Evolutionary conservation across 53 echinoderm and acorn worm genomes (phyloP), one percentile per base, ranked within the genome.

Genomic region (Holothuria scabra): DNA sequence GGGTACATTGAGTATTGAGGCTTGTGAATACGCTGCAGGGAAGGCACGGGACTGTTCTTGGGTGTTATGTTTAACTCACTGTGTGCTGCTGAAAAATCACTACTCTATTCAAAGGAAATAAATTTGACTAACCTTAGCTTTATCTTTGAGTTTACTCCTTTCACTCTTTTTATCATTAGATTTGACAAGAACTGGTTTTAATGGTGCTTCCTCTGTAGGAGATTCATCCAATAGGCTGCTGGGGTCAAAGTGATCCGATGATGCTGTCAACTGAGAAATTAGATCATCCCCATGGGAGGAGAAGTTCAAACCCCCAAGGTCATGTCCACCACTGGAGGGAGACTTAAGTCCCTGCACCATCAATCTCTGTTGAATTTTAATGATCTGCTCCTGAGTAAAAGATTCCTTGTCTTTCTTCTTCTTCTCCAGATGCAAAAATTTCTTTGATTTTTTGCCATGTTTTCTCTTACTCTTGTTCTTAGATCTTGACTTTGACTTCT

Each of bases 221-320:
- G 49, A 49, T 24, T 81, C 82, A 12, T 46, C 65, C 23, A 81
- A 63, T 33, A 81, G 48, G 29, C 63, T 63, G 37, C 34, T 63
- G 32, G 82, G 82, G 18, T 81, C 82, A 64, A 81, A 81, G 28
- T 81, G 62, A 1, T 48, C 82, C 4, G 82, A 81, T 12, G 82
- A 81, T 3, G 90, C 85, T 1, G 90, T 89, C 85, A 89, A 72
- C 70, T 89, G 90, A 4, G 82, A 89, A 81, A 89, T 89, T 16
- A 89, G 81, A 29, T 89, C 90, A 22, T 89, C 90, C 5, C 85
- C 90, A 25, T 85, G 90, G 10, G 85, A 85, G n/a, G 90, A 89
- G 52, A 81, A 81, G 65, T 81, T 81, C 13, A 81, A 38, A 18
- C 28, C 82, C 34, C 65, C 82, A 16, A 81, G 34, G 23, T 81